Conservation (phyloP, 2,888 invertebrate genomes). For the Spilosoma lubricipeda region DNA sequence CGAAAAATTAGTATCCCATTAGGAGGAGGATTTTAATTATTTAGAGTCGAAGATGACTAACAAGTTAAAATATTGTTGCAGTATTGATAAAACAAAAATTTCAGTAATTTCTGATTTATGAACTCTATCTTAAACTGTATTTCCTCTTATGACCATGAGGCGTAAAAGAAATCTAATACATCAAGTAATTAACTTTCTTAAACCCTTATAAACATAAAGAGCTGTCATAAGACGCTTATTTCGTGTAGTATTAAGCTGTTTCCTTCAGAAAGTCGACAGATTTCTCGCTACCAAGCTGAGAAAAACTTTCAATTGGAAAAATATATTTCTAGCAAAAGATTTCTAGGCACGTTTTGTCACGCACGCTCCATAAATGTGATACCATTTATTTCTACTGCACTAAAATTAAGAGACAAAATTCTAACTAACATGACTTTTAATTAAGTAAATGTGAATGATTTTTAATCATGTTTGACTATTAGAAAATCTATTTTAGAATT, state of each 20-base stretch:
- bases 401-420: background rate
- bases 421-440: background rate
- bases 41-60: too few relatives aligned
- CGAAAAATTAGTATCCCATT: too few relatives aligned
- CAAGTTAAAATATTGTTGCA: too few relatives aligned
- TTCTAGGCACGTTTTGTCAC: slow-evolving; percentile 54
- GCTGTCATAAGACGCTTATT: slow-evolving; percentile 22
- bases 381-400: background rate
- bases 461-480: background rate
- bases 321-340: slow-evolving; percentile 51
- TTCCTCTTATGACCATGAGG: background rate
- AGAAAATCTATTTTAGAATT: background rate
- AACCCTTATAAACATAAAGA: background rate
- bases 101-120: too few relatives aligned
- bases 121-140: background rate
- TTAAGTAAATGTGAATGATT: background rate
- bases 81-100: too few relatives aligned
- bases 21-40: too few relatives aligned
- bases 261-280: slow-evolving; percentile 61
- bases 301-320: slow-evolving; percentile 54
- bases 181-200: background rate
- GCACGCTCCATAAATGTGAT: slow-evolving; percentile 39
- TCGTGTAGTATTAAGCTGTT: slow-evolving; percentile 52
- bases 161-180: background rate
- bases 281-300: slow-evolving; percentile 45